Evolutionary conservation across 2,888 invertebrate species (phyloP).

Genomic region (Brenthis daphne): DNA sequence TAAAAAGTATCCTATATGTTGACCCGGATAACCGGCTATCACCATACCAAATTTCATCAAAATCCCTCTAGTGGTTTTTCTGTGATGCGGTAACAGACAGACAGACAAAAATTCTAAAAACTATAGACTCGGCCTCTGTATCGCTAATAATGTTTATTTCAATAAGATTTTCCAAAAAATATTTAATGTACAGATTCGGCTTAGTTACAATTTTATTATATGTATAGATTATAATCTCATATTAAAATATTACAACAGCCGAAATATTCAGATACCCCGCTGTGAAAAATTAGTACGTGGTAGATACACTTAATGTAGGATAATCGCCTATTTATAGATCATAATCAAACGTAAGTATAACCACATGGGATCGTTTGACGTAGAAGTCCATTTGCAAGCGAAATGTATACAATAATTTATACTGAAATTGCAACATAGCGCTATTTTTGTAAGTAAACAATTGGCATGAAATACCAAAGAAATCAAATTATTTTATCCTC

Average conservation of each 20-base stretch:
- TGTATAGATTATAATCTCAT: too few species aligned
- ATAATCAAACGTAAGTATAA: conserved; percentile 67
- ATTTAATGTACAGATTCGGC: too few species aligned
- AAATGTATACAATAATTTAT: conserved; percentile 27
- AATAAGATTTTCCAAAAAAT: too few species aligned
- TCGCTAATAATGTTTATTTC: too few species aligned
- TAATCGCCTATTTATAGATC: conserved; percentile 72
- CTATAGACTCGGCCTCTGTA: too few species aligned
- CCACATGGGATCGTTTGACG: conserved; percentile 64
- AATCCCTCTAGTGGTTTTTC: too few species aligned
- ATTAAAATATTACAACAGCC: conserved; percentile 27
- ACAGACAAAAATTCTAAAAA: too few species aligned
- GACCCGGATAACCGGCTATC: too few species aligned
- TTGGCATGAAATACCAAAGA: background rate
- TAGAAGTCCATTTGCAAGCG: conserved; percentile 52
- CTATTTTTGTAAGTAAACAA: conserved; percentile 14
- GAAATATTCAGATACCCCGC: conserved; percentile 58
- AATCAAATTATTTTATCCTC: background rate
- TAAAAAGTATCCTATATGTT: too few species aligned
- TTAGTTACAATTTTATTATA: too few species aligned
- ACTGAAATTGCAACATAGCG: conserved; percentile 24
- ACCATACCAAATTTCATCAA: too few species aligned
- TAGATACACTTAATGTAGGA: conserved; percentile 56
- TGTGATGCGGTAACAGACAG: too few species aligned
- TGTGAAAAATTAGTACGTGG: conserved; percentile 55